phyloP scores from a whole-genome alignment of 1,140 invertebrate species.

The Drosophila funebris region DNA sequence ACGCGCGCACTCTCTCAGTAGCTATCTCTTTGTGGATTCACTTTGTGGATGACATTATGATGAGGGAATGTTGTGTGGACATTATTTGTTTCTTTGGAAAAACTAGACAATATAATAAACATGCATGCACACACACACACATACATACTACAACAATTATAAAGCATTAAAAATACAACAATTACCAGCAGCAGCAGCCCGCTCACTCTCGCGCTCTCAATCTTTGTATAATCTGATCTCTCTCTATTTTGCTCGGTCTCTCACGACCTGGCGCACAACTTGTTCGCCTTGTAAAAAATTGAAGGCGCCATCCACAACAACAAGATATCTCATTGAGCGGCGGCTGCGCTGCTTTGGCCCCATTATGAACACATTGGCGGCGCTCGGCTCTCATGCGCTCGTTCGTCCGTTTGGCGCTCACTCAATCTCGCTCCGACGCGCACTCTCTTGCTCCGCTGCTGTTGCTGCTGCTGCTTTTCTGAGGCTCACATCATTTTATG shows the following conservation, averaged over 20 bases:
- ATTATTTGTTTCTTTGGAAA: slow-evolving; percentile 40
- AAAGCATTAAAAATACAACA: slow-evolving; percentile 52
- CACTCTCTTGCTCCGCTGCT: slow-evolving; percentile 17
- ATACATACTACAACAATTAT: slow-evolving; percentile 54
- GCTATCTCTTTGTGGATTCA: slow-evolving; percentile 25
- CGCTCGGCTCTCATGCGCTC: slow-evolving; percentile 22
- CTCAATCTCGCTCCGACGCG: neutral
- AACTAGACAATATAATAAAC: slow-evolving; percentile 29
- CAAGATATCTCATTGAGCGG: slow-evolving; percentile 40
- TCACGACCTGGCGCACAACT: slow-evolving; percentile 52
- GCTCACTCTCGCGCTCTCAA: slow-evolving; percentile 5
- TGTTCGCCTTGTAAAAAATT: slow-evolving; percentile 76
- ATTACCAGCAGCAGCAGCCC: slow-evolving; percentile 38
- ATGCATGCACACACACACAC: neutral
- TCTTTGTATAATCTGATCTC: slow-evolving; percentile 19
- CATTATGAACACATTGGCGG: slow-evolving; percentile 47
- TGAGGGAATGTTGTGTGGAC: slow-evolving; percentile 28
- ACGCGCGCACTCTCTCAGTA: slow-evolving; percentile 19
- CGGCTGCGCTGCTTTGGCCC: slow-evolving; percentile 72
- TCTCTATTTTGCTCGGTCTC: neutral
- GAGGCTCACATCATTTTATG: slow-evolving; percentile 49
- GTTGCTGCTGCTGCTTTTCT: slow-evolving; percentile 13
- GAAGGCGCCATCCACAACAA: slow-evolving; percentile 48
- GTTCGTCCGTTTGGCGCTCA: slow-evolving; percentile 8
- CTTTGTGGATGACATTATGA: slow-evolving; percentile 34